These are phyloP conservation scores for Jacana jacana DNA, from an alignment of 2,113 vertebrate genomes.

Conservation along the genomic window DNA sequence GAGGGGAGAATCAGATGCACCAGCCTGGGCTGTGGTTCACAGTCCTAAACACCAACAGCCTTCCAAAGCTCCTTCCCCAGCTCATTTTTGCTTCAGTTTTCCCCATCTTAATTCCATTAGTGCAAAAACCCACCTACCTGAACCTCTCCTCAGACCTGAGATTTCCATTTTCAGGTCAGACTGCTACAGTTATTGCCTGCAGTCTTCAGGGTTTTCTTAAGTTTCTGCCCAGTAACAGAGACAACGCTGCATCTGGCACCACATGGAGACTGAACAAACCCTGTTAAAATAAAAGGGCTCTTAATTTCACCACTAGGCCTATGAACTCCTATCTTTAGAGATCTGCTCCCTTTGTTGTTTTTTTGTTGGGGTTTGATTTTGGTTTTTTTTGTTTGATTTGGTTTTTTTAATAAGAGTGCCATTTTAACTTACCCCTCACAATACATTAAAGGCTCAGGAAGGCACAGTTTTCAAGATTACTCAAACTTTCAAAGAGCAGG, in stretches of 20 bases:
- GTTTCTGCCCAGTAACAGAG: not conserved
- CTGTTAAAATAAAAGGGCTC: not conserved
- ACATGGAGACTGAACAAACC: not conserved
- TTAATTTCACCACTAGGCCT: not conserved
- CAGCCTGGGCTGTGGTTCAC: not conserved
- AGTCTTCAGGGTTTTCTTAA: not conserved
- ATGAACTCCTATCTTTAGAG: not conserved
- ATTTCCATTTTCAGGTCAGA: not conserved
- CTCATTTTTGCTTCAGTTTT: not conserved
- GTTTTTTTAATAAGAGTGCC: not conserved
- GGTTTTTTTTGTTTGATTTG: not conserved
- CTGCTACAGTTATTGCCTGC: not conserved
- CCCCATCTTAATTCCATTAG: not conserved
- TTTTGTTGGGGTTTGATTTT: too few relatives aligned
- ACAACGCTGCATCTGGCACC: rapidly evolving
- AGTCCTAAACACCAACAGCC: not conserved
- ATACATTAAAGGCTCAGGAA: not conserved
- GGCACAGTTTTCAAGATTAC: not conserved
- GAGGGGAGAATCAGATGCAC: not conserved
- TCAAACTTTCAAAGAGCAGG: not conserved
- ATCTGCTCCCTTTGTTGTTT: not conserved
- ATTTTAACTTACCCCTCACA: not conserved
- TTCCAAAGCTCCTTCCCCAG: not conserved
- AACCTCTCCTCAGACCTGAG: not conserved
- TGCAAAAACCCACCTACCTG: not conserved